Percentiles rank a stretch among this genome's conserved stretches.
Evolutionary conservation across 2,888 invertebrate species (phyloP).

Genomic region (Ceriagrion tenellum): DNA sequence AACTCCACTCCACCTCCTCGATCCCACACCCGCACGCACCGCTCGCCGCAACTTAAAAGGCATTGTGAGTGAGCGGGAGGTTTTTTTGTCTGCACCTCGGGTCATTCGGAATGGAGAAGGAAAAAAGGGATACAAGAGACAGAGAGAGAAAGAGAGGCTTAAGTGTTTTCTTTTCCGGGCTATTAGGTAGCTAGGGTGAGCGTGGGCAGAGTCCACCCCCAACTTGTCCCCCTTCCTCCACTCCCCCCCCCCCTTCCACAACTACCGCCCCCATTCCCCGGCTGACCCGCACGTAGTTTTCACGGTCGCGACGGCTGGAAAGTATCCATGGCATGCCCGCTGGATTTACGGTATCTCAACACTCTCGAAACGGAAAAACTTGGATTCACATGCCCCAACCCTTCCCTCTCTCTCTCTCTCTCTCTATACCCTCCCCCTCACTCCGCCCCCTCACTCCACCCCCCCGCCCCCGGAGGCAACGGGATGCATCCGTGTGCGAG

Average conservation of each 20-base stretch:
- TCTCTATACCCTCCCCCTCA: background rate
- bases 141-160: background rate
- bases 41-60: background rate
- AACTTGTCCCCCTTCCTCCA: background rate
- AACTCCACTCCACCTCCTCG: background rate
- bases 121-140: constrained; percentile 9
- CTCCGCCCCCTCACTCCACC: background rate
- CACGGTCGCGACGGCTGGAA: constrained; percentile 58
- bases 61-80: background rate
- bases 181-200: constrained; percentile 62
- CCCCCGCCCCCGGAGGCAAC: background rate
- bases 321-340: constrained; percentile 49
- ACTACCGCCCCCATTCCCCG: background rate
- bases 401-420: no score
- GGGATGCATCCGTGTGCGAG: constrained; percentile 7
- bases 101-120: constrained; percentile 2
- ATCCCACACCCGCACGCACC: background rate
- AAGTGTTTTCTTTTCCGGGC: constrained; percentile 67
- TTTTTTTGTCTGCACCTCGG: background rate
- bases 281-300: constrained; percentile 46
- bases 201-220: background rate
- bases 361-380: constrained; percentile 29
- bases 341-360: constrained; percentile 33
- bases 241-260: background rate
- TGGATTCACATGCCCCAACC: background rate